phyloP scores from a whole-genome alignment of 1,140 invertebrate species.

The Zaprionus ghesquierei region DNA sequence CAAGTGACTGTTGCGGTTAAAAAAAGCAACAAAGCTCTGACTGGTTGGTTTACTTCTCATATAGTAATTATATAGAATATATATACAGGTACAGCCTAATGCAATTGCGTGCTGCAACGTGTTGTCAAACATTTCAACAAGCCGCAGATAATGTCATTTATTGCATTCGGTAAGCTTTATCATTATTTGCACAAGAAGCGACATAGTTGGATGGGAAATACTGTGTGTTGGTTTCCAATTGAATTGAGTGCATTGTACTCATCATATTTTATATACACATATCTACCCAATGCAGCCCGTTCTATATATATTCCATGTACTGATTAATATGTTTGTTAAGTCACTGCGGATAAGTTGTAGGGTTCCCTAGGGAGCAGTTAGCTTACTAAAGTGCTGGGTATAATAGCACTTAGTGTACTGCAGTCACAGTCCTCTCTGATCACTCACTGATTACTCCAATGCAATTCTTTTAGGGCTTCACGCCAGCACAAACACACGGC shows the following conservation, averaged over 20 bases:
- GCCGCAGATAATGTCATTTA: not conserved
- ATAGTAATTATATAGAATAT: not conserved
- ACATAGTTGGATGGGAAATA: not conserved
- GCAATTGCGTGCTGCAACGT: too few species aligned
- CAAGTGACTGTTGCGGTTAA: not conserved
- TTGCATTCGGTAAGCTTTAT: not conserved
- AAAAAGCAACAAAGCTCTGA: not conserved
- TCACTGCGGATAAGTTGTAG: not conserved
- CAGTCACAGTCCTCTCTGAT: too few species aligned
- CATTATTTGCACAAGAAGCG: not conserved
- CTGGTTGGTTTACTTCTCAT: not conserved
- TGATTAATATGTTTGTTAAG: too few species aligned
- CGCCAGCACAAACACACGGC: constrained; percentile 38
- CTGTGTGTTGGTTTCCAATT: not conserved
- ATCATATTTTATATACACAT: not conserved
- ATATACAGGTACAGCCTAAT: too few species aligned
- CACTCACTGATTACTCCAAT: not conserved
- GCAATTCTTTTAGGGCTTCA: constrained; percentile 59
- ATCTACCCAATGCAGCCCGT: not conserved
- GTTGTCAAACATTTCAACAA: not conserved
- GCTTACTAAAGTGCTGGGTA: too few species aligned
- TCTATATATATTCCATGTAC: too few species aligned
- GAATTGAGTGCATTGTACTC: not conserved
- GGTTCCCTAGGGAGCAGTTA: too few species aligned
- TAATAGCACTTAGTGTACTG: too few species aligned